phyloP scores from a whole-genome alignment of 2,888 invertebrate genomes.

The Fabriciana adippe region DNA sequence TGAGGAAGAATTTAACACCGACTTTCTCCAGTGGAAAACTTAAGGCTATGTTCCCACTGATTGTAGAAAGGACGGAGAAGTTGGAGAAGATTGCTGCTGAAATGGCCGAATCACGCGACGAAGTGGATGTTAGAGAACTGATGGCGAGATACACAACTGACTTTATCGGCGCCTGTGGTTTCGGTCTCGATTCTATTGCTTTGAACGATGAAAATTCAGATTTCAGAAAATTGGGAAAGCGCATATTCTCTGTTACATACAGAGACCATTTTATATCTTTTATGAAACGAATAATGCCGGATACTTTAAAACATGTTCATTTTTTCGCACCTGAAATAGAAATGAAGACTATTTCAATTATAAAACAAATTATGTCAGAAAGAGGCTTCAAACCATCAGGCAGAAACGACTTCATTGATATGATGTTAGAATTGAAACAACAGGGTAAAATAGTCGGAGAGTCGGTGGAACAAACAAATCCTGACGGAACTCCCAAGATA shows the following conservation, averaged over 20 bases:
- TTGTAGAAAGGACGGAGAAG: conserved; percentile 47
- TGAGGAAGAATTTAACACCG: conserved; percentile 52
- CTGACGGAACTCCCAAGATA: conserved; percentile 44
- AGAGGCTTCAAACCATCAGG: conserved; percentile 47
- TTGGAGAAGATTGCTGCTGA: conserved; percentile 44
- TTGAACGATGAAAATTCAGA: conserved; percentile 48
- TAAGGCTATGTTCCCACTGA: conserved; percentile 54
- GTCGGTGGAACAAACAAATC: conserved; percentile 44
- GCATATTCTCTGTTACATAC: conserved; percentile 37
- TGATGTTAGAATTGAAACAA: conserved; percentile 52
- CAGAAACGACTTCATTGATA: conserved; percentile 55
- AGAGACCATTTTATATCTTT: conserved; percentile 43
- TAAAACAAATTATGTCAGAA: conserved; percentile 45
- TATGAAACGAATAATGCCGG: conserved; percentile 45
- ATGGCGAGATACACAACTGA: conserved; percentile 55
- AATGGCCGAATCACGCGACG: conserved; percentile 38
- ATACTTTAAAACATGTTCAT: conserved; percentile 41
- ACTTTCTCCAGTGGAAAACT: conserved; percentile 50
- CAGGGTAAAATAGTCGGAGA: conserved; percentile 48
- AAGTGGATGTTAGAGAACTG: conserved; percentile 49
- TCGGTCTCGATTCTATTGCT: conserved; percentile 50
- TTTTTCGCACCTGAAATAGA: conserved; percentile 43
- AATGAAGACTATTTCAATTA: conserved; percentile 43
- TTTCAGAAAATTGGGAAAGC: conserved; percentile 45
- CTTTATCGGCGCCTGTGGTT: conserved; percentile 52